Base-by-base conservation (phyloP, 1,140 invertebrate genomes). In the Eumaeus atala region DNA sequence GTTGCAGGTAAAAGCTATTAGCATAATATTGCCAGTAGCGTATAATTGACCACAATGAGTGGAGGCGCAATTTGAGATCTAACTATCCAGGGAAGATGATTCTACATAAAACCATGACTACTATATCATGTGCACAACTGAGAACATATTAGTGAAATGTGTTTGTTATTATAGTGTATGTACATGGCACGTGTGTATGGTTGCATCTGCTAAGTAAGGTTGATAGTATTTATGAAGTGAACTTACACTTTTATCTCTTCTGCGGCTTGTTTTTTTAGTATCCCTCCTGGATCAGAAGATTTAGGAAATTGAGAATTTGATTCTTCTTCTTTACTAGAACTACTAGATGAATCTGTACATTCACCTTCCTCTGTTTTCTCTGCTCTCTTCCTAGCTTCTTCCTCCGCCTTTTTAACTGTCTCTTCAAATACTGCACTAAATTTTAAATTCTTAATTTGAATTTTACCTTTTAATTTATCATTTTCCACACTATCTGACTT, bases 391-490 rank as follows among this genome's bases (percentile, higher is more conserved):
- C 89, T 90, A 48, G 90, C 89, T 66, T 91, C 89, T 62, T 91
- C 90, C 74, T 93, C 91, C 37, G 90, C 90, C 70, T 91, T 88
- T 67, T 91, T 91, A 0, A 92, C 89, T 16, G 90, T 90, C 59
- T 91, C 90, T 67, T 91, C 91, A 77, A 90, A 92, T 16, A 92
- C 90, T 37, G 87, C 68, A 82, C 91, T 92, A 49, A 91, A 90
- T 65, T 92, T 92, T 14, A 93, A 83, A 72, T 92, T 91, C 67
- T 92, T 92, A 62, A 92, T 92, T 61, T 90, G 81, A 68, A 87
- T 88, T 75, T 88, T 89, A 57, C 74, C 80, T 67, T 88, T 87
- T 21, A 66, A 59, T 63, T 87, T 87, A 44, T 88, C 84, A 66
- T 54, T 73, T 37, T 82, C 77, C 11, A 60, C 21, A 0, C 34